Evolutionary conservation across 2,888 invertebrate species (phyloP).

Genomic region (Coelopa pilipes): DNA sequence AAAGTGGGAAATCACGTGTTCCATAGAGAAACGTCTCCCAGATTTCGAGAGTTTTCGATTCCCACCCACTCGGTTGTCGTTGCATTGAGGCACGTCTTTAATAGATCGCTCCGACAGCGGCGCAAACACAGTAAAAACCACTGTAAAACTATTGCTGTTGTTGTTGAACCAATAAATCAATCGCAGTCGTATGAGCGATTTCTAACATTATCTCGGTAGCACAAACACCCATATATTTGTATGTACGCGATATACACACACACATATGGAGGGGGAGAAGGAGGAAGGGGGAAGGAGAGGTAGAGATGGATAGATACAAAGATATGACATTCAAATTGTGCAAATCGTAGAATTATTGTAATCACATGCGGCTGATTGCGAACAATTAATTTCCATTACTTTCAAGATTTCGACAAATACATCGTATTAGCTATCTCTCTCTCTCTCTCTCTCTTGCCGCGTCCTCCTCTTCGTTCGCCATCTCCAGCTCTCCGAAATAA

Average conservation of each 20-base stretch:
- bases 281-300: background rate
- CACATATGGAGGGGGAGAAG: background rate
- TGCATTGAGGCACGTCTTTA: too few relatives aligned
- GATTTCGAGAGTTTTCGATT: too few relatives aligned
- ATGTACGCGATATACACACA: background rate
- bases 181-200: background rate
- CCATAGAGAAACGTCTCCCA: too few relatives aligned
- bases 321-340: too few relatives aligned
- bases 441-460: too few relatives aligned
- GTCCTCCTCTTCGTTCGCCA: conserved; percentile 39
- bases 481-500: too few relatives aligned
- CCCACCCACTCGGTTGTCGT: too few relatives aligned
- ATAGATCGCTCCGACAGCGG: too few relatives aligned
- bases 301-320: too few relatives aligned
- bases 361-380: conserved; percentile 34
- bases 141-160: background rate
- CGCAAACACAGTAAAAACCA: background rate
- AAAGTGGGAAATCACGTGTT: too few relatives aligned
- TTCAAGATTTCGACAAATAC: conserved; percentile 35
- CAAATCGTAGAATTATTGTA: conserved; percentile 28
- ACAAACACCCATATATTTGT: background rate
- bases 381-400: conserved; percentile 38
- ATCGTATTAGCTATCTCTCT: conserved; percentile 14
- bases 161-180: background rate
- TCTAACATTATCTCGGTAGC: too few relatives aligned